These are phyloP conservation scores for Periophthalmus magnuspinnatus DNA, from an alignment of 2,797 vertebrate species.

Conservation along the genomic window DNA sequence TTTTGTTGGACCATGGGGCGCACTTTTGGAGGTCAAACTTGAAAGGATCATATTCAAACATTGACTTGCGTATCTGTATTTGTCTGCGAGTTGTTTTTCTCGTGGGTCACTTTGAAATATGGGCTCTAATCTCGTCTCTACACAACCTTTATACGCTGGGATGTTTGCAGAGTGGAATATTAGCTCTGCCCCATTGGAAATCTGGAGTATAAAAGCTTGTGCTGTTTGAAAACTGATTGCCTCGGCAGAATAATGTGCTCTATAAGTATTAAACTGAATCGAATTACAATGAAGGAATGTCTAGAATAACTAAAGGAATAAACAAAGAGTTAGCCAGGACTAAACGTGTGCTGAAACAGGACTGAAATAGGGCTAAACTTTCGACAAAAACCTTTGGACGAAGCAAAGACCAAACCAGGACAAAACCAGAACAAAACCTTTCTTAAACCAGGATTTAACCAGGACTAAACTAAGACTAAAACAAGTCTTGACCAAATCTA, in stretches of 20 bases:
- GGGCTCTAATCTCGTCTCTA: background rate
- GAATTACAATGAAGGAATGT: background rate
- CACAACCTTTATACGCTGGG: background rate
- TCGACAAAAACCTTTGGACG: no score
- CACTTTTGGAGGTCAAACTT: background rate
- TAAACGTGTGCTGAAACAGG: no score
- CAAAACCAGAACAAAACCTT: background rate
- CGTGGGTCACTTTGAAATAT: background rate
- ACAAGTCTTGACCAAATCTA: background rate
- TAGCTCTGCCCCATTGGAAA: background rate
- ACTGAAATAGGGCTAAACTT: no score
- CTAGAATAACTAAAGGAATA: background rate
- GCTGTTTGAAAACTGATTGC: background rate
- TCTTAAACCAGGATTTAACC: background rate
- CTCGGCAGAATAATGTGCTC: background rate
- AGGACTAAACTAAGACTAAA: background rate
- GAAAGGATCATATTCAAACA: constrained; percentile 1
- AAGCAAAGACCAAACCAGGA: no score
- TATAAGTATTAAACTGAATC: background rate
- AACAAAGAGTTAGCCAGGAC: background rate
- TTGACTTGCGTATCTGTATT: background rate
- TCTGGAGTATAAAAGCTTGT: background rate
- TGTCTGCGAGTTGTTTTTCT: background rate
- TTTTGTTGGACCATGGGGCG: background rate
- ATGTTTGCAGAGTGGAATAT: background rate